Evolutionary conservation across 2,888 invertebrate species (phyloP), one percentile per base, ranked within the genome.

Genomic region (Bembecia ichneumoniformis): DNA sequence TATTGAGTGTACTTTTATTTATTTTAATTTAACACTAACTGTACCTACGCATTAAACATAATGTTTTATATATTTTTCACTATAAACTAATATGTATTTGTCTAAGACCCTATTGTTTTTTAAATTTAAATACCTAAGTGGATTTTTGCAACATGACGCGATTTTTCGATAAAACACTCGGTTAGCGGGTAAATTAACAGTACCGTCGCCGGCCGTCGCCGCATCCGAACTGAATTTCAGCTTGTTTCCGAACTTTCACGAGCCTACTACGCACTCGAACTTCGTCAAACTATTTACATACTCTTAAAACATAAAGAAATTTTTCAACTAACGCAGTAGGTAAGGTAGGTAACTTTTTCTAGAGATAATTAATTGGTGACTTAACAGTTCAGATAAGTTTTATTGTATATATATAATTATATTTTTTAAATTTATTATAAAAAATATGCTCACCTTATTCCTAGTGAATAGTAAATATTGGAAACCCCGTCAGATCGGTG

Each of bases 201-300:
- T 58, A 79, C 80, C 81, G 76, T 52, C 77, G 74, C 74, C 66
- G 71, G 64, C 74, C 74, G 74, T 60, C 74, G 78, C 76, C 76
- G 74, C 72, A 68, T 67, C 65, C 63, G 62, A 65, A 82, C 82
- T 82, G 78, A 70, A 68, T 66, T 28, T 70, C 64, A 68, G 63
- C 56, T 58, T 58, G 65, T 62, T 60, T 62, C 63, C 65, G 66
- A 75, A 77, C 65, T 77, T 78, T 77, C 64, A 64, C 64, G 62
- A 57, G 59, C 62, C 63, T 64, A 64, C 64, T 66, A 67, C 66
- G 66, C 67, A 60, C 58, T 60, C 58, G 59, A 71, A 74, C 67
- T 53, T 57, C 50, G 53, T 47, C 54, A 63, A 68, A 72, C 68
- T 64, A 57, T 54, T 52, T 52, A 54, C 56, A 49, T 47, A 34